Base-by-base conservation (phyloP, 2,888 invertebrate genomes). In the Peribatodes rhomboidaria region DNA sequence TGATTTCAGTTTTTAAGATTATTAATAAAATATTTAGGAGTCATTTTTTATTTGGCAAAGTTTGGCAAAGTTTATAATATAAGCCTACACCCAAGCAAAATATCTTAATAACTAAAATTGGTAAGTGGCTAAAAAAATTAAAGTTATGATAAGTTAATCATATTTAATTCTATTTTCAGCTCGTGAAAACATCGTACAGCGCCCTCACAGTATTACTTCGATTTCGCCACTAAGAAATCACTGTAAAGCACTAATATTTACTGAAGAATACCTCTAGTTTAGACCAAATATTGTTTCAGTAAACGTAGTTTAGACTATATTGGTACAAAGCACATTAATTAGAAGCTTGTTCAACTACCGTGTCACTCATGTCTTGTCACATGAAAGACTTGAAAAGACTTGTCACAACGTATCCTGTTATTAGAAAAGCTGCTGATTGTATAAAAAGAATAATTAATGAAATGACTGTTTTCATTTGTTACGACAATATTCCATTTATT, bases 171-270 rank as follows among this genome's bases (percentile, higher is more conserved):
- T 67, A 55, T 61, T 71, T 89, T 52, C 86, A 92, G 92, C 78
- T 92, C 71, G 83, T 92, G 73, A 92, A 91, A 75, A 87, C 90
- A 1, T 90, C 92, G 0, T 92, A 92, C 79, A 90, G 87, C 52
- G 90, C 89, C 8, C 77, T 92, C 8, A 90, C 91, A 39, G 82
- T 92, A 2, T 67, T 92, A n/a, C 84, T 92, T 3, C 79, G 87
- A 31, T 82, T 89, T 60, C 73, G 75, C 42, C 73, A 76, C 13
- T 55, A 33, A 42, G 0, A 4, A 31, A 16, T 31, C 9, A 39
- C 14, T 37, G n/a, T 35, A 11, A 9, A 50, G 10, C 2, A 22
- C 2, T 7, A 6, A 1, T 11, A 10, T 20, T 20, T 8, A 20
- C 11, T 13, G 0, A 13, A 13, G 13, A 22, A 46, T 1, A 14